These are phyloP conservation scores for Onchidella celtica DNA, from an alignment of 2,888 invertebrate species.

Conservation along the genomic window DNA sequence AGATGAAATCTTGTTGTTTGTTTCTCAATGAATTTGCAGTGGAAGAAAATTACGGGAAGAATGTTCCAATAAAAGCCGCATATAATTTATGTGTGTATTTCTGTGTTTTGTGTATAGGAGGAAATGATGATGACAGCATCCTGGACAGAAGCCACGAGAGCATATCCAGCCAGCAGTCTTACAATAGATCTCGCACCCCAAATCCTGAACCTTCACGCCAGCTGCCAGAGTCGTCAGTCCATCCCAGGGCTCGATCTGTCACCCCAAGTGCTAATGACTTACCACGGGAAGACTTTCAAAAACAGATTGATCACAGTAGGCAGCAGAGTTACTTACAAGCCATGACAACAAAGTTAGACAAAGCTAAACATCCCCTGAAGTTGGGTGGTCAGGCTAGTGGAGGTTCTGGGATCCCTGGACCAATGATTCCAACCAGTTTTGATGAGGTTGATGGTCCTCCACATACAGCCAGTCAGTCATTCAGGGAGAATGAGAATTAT, in stretches of 20 bases:
- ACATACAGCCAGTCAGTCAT: background rate
- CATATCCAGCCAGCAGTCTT: conserved; percentile 50
- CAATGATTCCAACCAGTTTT: conserved; percentile 20
- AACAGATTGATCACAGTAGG: conserved; percentile 64
- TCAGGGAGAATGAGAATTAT: conserved; percentile 54
- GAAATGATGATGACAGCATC: conserved; percentile 52
- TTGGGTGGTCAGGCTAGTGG: conserved; percentile 29
- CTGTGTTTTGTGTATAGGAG: conserved; percentile 5
- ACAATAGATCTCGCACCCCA: conserved; percentile 52
- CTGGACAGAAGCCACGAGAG: conserved; percentile 57
- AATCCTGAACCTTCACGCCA: conserved; percentile 44
- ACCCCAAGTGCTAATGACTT: conserved; percentile 53
- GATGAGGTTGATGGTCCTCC: background rate
- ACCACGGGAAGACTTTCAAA: background rate
- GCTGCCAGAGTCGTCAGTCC: background rate
- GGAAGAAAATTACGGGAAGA: no score
- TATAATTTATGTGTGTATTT: no score
- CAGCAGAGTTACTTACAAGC: conserved; percentile 77
- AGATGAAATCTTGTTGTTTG: no score
- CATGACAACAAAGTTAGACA: conserved; percentile 63
- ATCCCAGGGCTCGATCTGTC: conserved; percentile 48
- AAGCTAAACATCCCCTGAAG: conserved; percentile 32
- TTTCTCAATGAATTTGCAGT: no score
- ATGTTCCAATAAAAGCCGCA: no score
- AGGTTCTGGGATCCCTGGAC: conserved; percentile 22